phyloP scores from a whole-genome alignment of 2,888 invertebrate genomes.

The Hypsopygia costalis region DNA sequence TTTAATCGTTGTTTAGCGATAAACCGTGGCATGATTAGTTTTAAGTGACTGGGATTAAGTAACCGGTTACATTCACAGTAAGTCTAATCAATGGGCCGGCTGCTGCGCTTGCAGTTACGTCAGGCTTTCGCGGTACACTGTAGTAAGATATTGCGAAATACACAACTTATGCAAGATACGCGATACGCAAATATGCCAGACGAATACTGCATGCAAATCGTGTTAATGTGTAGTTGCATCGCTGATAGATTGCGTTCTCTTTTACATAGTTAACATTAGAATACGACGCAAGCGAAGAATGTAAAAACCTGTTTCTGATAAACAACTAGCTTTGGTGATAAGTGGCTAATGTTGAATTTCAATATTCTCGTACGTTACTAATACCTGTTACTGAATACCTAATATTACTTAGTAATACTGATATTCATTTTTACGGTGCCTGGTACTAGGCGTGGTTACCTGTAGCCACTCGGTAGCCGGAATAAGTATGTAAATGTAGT shows the following conservation, averaged over 20 bases:
- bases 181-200: conserved; percentile 56
- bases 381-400: too few relatives aligned
- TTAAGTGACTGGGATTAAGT: conserved; percentile 43
- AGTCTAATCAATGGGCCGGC: conserved; percentile 68
- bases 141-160: conserved; percentile 63
- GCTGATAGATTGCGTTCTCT: conserved; percentile 2
- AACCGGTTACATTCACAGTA: conserved; percentile 62
- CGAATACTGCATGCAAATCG: conserved; percentile 35
- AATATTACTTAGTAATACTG: too few relatives aligned
- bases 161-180: conserved; percentile 60
- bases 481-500: too few relatives aligned
- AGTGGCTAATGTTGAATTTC: too few relatives aligned
- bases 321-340: too few relatives aligned
- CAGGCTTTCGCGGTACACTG: conserved; percentile 67
- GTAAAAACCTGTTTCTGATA: too few relatives aligned
- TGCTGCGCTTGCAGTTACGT: conserved; percentile 54
- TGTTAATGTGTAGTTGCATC: conserved; percentile 25
- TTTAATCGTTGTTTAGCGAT: too few relatives aligned
- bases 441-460: too few relatives aligned
- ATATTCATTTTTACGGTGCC: too few relatives aligned
- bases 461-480: too few relatives aligned
- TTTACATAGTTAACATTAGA: not conserved
- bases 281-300: not conserved
- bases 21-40: not conserved
- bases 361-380: too few relatives aligned